A percentile compares a stretch with the other conserved stretches of the same genome.
Evolutionary conservation across 1,140 invertebrate species (phyloP).

Genomic region (Lepeophtheirus salmonis): DNA sequence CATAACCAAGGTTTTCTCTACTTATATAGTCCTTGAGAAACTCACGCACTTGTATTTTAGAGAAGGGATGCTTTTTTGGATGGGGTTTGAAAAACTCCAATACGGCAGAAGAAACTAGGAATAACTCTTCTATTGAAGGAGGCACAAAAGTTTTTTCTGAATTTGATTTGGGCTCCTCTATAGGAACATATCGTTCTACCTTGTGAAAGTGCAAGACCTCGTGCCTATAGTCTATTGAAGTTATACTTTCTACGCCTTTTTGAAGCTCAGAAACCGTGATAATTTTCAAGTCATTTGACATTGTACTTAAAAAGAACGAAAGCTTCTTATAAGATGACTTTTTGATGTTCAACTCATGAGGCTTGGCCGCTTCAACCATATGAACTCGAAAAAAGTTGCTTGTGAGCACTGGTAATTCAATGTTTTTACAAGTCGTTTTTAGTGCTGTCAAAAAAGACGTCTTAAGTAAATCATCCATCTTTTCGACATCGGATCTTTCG

Average conservation of each 20-base stretch:
- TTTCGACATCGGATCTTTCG: conserved; percentile 26
- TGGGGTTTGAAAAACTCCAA: conserved; percentile 39
- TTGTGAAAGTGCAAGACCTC: conserved; percentile 29
- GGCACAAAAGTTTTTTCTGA: no score
- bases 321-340: conserved; percentile 76
- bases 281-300: conserved; percentile 37
- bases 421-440: conserved; percentile 40
- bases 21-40: not conserved
- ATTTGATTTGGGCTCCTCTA: no score
- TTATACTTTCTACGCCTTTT: conserved; percentile 51
- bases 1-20: conserved; percentile 23
- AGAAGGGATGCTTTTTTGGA: not conserved
- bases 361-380: conserved; percentile 37
- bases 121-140: conserved; percentile 45
- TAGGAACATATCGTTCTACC: no score
- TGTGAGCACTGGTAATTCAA: conserved; percentile 45
- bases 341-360: conserved; percentile 53
- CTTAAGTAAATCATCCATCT: conserved; percentile 51
- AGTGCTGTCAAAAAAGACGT: conserved; percentile 56
- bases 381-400: conserved; percentile 59
- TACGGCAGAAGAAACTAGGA: conserved; percentile 44
- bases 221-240: conserved; percentile 36
- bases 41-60: not conserved
- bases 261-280: conserved; percentile 31
- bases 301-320: conserved; percentile 48